A percentile compares a stretch with the other conserved stretches of the same genome.
Evolutionary conservation across 2,888 invertebrate species (phyloP).

Genomic region (Autographa pulchrina): DNA sequence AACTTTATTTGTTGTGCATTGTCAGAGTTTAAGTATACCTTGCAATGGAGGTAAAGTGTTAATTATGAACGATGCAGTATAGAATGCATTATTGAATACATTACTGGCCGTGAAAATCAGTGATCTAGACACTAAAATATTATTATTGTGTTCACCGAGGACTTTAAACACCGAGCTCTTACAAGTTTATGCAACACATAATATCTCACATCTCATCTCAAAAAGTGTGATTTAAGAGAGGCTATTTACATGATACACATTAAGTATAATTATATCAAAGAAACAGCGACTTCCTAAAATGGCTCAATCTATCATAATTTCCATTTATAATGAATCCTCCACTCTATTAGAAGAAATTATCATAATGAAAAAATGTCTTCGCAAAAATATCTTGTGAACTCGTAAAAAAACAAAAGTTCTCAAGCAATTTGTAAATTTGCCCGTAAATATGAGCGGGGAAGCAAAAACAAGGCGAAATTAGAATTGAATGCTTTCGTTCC

Average conservation of each 20-base stretch:
- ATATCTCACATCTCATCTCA: no score
- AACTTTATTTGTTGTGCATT: slow-evolving; percentile 47
- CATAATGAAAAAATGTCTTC: slow-evolving; percentile 52
- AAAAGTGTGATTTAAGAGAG: no score
- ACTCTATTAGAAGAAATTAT: slow-evolving; percentile 43
- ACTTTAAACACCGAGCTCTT: no score
- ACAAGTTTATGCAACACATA: no score
- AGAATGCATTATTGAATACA: neutral
- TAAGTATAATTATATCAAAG: neutral
- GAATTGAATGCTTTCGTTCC: slow-evolving; percentile 58
- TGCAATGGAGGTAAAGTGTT: neutral
- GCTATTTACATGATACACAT: neutral
- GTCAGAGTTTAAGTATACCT: slow-evolving; percentile 10
- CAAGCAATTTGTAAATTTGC: slow-evolving; percentile 55
- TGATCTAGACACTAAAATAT: no score
- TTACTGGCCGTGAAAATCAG: neutral
- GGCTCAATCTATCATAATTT: neutral
- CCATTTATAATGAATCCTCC: slow-evolving; percentile 2
- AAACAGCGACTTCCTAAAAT: neutral
- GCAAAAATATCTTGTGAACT: slow-evolving; percentile 47
- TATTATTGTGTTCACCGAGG: no score
- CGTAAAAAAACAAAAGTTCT: slow-evolving; percentile 55
- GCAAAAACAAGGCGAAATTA: slow-evolving; percentile 61
- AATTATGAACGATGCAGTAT: neutral
- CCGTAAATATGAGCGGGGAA: slow-evolving; percentile 57